phyloP scores from a whole-genome alignment of 2,113 vertebrate genomes.

The Hyla sarda region DNA sequence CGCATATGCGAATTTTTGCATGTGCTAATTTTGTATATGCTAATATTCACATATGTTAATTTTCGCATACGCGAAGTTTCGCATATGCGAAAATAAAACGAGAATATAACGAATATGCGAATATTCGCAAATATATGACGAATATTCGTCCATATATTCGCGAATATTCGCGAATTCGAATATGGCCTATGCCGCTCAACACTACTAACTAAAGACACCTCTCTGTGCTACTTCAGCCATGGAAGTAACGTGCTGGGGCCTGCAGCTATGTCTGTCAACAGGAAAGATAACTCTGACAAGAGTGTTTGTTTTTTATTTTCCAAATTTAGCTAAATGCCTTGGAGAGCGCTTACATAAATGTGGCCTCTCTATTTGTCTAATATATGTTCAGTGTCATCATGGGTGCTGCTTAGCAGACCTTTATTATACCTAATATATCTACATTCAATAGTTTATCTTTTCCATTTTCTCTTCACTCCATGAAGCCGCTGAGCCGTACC shows the following conservation, averaged over 20 bases:
- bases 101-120: too few relatives aligned
- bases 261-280: conserved; percentile 52
- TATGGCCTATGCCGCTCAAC: not conserved
- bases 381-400: conserved; percentile 37
- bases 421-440: conserved; percentile 55
- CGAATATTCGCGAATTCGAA: too few relatives aligned
- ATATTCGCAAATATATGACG: too few relatives aligned
- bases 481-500: not conserved
- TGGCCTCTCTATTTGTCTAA: conserved; percentile 60
- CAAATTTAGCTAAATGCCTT: conserved; percentile 16
- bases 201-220: conserved; percentile 61
- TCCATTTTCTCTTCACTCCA: conserved; percentile 16
- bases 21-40: too few relatives aligned
- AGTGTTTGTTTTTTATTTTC: conserved; percentile 18
- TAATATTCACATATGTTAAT: too few relatives aligned
- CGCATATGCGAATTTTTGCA: too few relatives aligned
- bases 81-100: too few relatives aligned
- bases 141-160: too few relatives aligned
- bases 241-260: conserved; percentile 49
- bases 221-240: conserved; percentile 29
- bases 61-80: too few relatives aligned
- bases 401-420: conserved; percentile 59
- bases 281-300: conserved; percentile 61
- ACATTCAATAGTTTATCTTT: conserved; percentile 25
- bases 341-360: conserved; percentile 60